A percentile compares a stretch with the other conserved stretches of the same genome.
phyloP scores from a whole-genome alignment of 2,113 vertebrate species.

The Entelurus aequoreus region DNA sequence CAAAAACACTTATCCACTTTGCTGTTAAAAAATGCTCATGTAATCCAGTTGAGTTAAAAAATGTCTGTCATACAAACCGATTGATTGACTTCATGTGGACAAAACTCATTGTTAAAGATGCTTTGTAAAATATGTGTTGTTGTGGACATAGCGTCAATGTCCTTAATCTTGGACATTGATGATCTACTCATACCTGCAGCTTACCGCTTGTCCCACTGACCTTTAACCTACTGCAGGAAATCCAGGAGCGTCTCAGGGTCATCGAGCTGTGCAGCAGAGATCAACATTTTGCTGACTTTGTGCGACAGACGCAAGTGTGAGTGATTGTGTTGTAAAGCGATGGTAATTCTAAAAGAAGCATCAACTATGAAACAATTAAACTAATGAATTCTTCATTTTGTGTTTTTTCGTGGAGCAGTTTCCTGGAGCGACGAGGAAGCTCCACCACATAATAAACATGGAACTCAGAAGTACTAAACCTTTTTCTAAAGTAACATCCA shows the following conservation, averaged over 20 bases:
- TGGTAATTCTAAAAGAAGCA: background rate
- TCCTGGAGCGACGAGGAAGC: constrained; percentile 61
- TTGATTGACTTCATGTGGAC: too few relatives aligned
- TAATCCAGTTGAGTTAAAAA: background rate
- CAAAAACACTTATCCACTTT: too few relatives aligned
- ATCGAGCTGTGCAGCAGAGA: constrained; percentile 83
- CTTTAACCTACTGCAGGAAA: constrained; percentile 72
- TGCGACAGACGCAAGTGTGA: constrained; percentile 88
- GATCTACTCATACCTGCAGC: background rate
- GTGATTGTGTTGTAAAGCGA: constrained; percentile 34
- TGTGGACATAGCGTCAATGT: background rate
- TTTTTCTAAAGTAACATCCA: background rate
- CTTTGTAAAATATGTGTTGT: too few relatives aligned
- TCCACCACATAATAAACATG: constrained; percentile 44
- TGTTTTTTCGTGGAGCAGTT: constrained; percentile 45
- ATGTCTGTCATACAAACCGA: too few relatives aligned
- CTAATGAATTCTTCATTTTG: background rate
- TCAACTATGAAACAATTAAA: too few relatives aligned
- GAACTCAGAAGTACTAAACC: background rate
- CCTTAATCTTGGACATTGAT: background rate
- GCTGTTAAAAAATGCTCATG: background rate
- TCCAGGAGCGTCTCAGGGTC: constrained; percentile 86
- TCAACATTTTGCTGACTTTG: constrained; percentile 83
- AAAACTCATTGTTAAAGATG: too few relatives aligned
- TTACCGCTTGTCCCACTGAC: constrained; percentile 18